Percentiles rank a stretch among this genome's conserved stretches.
Conservation (phyloP, 2,888 invertebrate genomes). For the Pterobdella sp. region DNA sequence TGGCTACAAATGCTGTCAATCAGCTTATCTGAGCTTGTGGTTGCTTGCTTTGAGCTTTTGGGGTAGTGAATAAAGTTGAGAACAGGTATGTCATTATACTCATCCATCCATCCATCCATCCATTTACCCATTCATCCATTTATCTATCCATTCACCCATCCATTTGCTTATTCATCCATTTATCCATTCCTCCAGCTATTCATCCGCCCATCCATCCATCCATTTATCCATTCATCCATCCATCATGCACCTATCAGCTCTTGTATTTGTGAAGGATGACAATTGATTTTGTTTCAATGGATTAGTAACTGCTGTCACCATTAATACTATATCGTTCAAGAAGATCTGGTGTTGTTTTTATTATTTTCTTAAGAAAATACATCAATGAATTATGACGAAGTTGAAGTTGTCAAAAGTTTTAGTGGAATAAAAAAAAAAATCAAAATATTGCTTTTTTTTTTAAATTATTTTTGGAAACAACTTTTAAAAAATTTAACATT, state of each 20-base stretch:
- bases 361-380: no score
- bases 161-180: neutral
- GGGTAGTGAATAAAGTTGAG: neutral
- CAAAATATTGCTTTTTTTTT: no score
- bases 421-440: no score
- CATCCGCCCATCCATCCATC: neutral
- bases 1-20: constrained; percentile 13
- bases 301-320: no score
- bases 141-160: neutral
- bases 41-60: neutral
- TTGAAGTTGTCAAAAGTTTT: no score
- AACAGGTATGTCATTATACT: neutral
- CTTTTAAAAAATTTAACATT: no score
- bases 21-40: neutral
- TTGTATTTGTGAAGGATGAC: neutral
- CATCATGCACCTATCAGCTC: neutral
- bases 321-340: no score
- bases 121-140: neutral
- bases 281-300: neutral
- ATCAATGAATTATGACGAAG: no score
- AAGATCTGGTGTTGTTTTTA: no score
- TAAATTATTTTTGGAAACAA: no score
- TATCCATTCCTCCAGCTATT: neutral
- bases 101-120: neutral
- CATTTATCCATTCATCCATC: neutral